A percentile compares a stretch with the other conserved stretches of the same genome.
Evolutionary conservation across 1,140 invertebrate species (phyloP).

Genomic region (Pachyrhynchus sulphureomaculatus): DNA sequence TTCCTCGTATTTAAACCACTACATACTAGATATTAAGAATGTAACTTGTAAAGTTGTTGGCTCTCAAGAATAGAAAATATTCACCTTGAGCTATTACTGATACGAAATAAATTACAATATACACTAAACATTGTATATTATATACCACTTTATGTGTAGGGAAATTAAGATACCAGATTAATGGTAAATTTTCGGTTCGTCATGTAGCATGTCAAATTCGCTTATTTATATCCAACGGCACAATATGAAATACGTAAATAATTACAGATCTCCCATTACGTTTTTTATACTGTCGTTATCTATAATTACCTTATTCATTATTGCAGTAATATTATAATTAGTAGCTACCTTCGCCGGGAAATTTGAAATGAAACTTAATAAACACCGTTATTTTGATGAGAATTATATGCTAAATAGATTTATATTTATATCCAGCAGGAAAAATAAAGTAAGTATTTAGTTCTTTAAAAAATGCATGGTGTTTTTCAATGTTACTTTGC

Average conservation of each 20-base stretch:
- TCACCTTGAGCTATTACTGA: too few species aligned
- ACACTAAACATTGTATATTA: too few species aligned
- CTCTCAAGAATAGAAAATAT: too few species aligned
- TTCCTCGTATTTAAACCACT: too few species aligned
- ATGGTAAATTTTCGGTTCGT: too few species aligned
- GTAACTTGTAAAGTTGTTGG: too few species aligned
- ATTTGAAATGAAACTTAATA: conserved; percentile 1
- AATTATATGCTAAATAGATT: conserved; percentile 8
- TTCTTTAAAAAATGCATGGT: too few species aligned
- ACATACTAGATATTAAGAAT: too few species aligned
- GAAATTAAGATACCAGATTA: too few species aligned
- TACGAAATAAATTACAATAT: too few species aligned
- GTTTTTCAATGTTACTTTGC: neutral
- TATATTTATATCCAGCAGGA: neutral
- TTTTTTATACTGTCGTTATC: conserved; percentile 4
- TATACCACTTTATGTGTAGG: too few species aligned
- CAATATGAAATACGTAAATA: neutral
- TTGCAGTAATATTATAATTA: conserved; percentile 19
- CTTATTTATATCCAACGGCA: neutral
- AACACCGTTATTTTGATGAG: conserved; percentile 13
- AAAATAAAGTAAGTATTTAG: too few species aligned
- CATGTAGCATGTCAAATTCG: neutral
- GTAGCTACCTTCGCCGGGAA: conserved; percentile 3
- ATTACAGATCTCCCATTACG: neutral
- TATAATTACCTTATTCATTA: conserved; percentile 10